phyloP scores from a whole-genome alignment of 2,797 vertebrate genomes.

The Stomatorhinus walkeri region DNA sequence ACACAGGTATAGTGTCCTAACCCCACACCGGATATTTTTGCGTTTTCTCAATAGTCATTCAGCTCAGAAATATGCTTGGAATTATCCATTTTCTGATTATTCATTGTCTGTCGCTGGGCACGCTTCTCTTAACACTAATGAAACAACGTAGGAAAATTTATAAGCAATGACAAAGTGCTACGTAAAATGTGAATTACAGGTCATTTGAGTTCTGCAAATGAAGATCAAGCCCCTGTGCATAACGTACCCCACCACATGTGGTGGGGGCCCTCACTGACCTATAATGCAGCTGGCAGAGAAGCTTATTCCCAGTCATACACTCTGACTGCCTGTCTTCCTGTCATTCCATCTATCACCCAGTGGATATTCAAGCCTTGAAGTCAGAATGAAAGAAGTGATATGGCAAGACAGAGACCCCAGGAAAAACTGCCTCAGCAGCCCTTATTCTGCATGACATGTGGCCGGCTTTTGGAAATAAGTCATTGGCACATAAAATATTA shows the following conservation, averaged over 20 bases:
- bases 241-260: not conserved
- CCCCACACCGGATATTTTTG: not conserved
- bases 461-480: not conserved
- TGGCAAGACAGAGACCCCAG: not conserved
- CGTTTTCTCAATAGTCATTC: not conserved
- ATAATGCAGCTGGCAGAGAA: not conserved
- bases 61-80: not conserved
- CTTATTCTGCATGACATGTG: not conserved
- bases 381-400: not conserved
- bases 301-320: not conserved
- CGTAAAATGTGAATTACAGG: not conserved
- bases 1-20: not conserved
- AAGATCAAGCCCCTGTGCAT: not conserved
- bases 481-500: conserved; percentile 1
- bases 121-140: not conserved
- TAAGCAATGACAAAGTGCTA: not conserved
- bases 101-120: not conserved
- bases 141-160: not conserved
- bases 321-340: not conserved
- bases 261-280: not conserved
- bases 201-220: not conserved
- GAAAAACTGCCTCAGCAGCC: not conserved
- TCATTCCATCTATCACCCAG: not conserved
- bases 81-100: not conserved
- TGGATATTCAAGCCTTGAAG: not conserved